A percentile compares a stretch with the other conserved stretches of the same genome.
Conservation (phyloP, 92 coral and sea anemone species). For the Heliopora coerulea region DNA sequence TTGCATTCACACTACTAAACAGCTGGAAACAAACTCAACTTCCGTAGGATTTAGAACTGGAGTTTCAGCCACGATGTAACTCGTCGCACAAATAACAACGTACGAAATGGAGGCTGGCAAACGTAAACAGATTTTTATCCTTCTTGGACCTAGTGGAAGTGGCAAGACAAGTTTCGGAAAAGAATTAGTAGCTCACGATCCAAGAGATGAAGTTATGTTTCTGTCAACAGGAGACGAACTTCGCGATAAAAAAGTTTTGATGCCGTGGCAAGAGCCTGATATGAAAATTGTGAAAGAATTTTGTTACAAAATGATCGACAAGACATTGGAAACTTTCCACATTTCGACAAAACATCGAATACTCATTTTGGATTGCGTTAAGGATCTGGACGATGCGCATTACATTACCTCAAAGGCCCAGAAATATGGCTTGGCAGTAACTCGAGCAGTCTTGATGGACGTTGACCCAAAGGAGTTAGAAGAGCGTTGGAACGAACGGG, state of each 20-base stretch:
- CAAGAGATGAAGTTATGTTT: not conserved
- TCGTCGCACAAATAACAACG: too few species aligned
- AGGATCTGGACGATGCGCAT: constrained; percentile 10
- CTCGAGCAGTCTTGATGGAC: constrained; percentile 12
- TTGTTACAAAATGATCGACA: constrained; percentile 2
- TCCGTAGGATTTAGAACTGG: too few species aligned
- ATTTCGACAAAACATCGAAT: not conserved
- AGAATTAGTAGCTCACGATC: not conserved
- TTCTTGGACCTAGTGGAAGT: constrained; percentile 27
- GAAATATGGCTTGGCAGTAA: not conserved
- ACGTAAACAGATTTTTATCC: not conserved
- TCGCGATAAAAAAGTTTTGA: constrained; percentile 10
- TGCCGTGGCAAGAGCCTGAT: constrained; percentile 11
- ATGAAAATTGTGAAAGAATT: constrained; percentile 8
- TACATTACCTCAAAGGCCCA: constrained; percentile 7
- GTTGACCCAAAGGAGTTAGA: not conserved
- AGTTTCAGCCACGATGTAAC: too few species aligned
- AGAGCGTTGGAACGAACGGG: not conserved
- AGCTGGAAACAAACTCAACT: too few species aligned
- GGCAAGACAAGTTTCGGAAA: constrained; percentile 21
- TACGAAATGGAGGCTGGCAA: not conserved
- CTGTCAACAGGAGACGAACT: constrained; percentile 29
- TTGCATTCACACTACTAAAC: too few species aligned
- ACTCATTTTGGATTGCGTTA: constrained; percentile 28
- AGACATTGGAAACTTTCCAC: constrained; percentile 2